phyloP scores from a whole-genome alignment of 2,797 vertebrate genomes.

The Tenualosa thibaudeaui region DNA sequence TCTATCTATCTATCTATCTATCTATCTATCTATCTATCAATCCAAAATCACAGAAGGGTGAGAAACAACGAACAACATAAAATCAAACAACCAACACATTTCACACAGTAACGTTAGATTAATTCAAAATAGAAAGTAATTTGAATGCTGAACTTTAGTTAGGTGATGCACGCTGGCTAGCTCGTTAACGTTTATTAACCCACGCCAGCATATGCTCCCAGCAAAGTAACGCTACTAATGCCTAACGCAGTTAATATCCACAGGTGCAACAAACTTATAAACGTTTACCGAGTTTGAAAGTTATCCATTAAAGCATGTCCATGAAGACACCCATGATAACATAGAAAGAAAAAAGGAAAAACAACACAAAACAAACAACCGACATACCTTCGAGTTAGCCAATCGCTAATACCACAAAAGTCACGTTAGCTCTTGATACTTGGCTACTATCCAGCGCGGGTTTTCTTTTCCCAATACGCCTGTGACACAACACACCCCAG shows the following conservation, averaged over 20 bases:
- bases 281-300: not conserved
- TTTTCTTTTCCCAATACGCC: not conserved
- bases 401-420: not conserved
- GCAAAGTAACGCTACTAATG: not conserved
- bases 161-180: not conserved
- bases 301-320: not conserved
- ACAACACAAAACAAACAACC: not conserved
- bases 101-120: not conserved
- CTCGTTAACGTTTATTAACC: not conserved
- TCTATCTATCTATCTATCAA: no score
- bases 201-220: not conserved
- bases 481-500: not conserved
- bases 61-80: no score
- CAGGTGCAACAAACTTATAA: not conserved
- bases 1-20: no score
- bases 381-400: not conserved
- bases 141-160: not conserved
- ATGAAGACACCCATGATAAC: no score
- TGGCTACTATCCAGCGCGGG: not conserved
- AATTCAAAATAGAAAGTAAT: not conserved
- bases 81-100: no score
- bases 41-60: not conserved
- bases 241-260: not conserved
- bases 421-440: not conserved
- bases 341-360: not conserved